Percentiles rank a stretch among this genome's conserved stretches.
phyloP scores from a whole-genome alignment of 2,797 vertebrate genomes.

The Vipera ursinii region DNA sequence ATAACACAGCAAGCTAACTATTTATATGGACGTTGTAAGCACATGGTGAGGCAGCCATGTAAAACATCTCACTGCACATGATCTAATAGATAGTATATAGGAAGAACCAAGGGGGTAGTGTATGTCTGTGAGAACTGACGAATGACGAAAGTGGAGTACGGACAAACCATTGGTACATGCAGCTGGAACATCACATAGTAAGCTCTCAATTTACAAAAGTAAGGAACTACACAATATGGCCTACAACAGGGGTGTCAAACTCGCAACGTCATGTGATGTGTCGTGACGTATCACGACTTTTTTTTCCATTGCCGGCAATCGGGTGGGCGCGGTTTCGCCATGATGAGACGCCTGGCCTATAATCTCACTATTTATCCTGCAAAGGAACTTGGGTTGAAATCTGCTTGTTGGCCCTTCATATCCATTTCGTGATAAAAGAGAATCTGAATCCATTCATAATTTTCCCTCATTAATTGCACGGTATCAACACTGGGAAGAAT shows the following conservation, averaged over 20 bases:
- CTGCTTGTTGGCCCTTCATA: not conserved
- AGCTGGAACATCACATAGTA: not conserved
- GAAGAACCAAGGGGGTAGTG: not conserved
- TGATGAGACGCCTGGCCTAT: not conserved
- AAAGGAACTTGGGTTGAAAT: not conserved
- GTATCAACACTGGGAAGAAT: not conserved
- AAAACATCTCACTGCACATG: not conserved
- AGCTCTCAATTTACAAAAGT: not conserved
- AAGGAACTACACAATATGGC: not conserved
- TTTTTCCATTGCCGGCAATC: too few species aligned
- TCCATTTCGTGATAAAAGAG: not conserved
- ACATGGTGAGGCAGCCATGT: not conserved
- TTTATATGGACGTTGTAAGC: not conserved
- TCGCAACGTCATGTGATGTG: too few species aligned
- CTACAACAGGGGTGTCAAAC: not conserved
- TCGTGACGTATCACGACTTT: too few species aligned
- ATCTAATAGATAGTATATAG: not conserved
- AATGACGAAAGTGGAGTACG: too few species aligned
- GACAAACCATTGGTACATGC: not conserved
- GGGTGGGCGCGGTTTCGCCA: too few species aligned
- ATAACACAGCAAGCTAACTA: not conserved
- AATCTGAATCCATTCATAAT: not conserved
- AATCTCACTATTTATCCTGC: not conserved
- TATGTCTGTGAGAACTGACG: not conserved
- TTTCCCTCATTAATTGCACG: not conserved